These are phyloP conservation scores for Amblyopsis rosae DNA, from an alignment of 2,113 vertebrate species.

Conservation along the genomic window DNA sequence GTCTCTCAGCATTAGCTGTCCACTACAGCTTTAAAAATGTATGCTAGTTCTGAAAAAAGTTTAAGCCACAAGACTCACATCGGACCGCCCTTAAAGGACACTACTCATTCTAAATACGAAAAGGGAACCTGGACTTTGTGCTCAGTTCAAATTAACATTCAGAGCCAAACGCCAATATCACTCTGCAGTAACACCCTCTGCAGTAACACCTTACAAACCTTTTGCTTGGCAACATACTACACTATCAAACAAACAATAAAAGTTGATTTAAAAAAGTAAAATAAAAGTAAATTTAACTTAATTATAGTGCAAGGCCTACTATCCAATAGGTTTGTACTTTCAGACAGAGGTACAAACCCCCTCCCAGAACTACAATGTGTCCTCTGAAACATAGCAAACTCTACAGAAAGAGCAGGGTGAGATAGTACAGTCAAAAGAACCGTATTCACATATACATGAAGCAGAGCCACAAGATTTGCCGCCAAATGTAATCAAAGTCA, in stretches of 20 bases:
- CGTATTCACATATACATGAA: too few species aligned
- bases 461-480: too few species aligned
- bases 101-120: conserved; percentile 2
- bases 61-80: neutral
- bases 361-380: conserved; percentile 5
- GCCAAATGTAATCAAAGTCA: neutral
- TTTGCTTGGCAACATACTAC: conserved; percentile 1
- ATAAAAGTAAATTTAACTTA: conserved; percentile 7
- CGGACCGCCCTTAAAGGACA: too few species aligned
- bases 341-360: conserved; percentile 2
- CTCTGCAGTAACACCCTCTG: neutral
- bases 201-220: neutral
- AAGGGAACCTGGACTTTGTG: conserved; percentile 32
- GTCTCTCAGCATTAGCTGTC: neutral
- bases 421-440: neutral
- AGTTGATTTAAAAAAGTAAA: neutral
- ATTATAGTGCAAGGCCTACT: conserved; percentile 32
- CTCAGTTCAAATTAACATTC: conserved; percentile 26
- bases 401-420: conserved; percentile 23
- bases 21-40: neutral
- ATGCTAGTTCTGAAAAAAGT: neutral
- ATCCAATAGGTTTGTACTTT: conserved; percentile 13
- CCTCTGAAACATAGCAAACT: conserved; percentile 22
- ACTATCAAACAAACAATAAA: neutral
- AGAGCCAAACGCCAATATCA: conserved; percentile 14